Conservation (phyloP, 2,888 invertebrate species). For the Euphydryas editha region DNA sequence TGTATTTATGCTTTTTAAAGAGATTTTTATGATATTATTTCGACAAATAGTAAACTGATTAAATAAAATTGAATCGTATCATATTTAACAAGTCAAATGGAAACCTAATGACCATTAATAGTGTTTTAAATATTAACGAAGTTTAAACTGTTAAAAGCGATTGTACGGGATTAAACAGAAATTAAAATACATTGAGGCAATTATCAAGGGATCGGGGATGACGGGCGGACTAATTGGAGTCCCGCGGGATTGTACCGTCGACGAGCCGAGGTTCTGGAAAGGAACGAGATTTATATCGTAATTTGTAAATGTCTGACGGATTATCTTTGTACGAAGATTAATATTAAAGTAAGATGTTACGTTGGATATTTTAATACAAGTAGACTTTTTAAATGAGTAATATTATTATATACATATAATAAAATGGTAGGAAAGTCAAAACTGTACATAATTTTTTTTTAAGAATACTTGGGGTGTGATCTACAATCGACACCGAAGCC, state of each 20-base stretch:
- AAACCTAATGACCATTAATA: neutral
- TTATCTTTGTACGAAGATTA: neutral
- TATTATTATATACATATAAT: no score
- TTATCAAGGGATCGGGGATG: slow-evolving; percentile 19
- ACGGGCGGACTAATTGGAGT: slow-evolving; percentile 13
- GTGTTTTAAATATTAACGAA: slow-evolving; percentile 7
- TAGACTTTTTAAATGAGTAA: no score
- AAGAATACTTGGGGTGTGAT: no score
- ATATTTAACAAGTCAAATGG: no score
- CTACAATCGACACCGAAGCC: no score
- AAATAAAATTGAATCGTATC: no score
- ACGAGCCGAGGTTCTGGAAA: neutral
- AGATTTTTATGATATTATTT: no score
- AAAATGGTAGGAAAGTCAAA: no score
- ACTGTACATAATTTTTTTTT: no score
- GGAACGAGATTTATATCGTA: neutral
- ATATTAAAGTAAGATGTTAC: no score
- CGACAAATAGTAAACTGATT: neutral
- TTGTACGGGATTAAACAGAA: slow-evolving; percentile 15
- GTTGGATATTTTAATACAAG: no score
- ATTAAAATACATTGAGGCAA: slow-evolving; percentile 21
- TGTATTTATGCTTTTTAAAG: neutral
- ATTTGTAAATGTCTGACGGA: slow-evolving; percentile 4
- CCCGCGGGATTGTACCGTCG: slow-evolving; percentile 5
- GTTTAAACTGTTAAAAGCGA: slow-evolving; percentile 8